phyloP scores from a whole-genome alignment of 2,113 vertebrate genomes.

The Lampris incognitus region DNA sequence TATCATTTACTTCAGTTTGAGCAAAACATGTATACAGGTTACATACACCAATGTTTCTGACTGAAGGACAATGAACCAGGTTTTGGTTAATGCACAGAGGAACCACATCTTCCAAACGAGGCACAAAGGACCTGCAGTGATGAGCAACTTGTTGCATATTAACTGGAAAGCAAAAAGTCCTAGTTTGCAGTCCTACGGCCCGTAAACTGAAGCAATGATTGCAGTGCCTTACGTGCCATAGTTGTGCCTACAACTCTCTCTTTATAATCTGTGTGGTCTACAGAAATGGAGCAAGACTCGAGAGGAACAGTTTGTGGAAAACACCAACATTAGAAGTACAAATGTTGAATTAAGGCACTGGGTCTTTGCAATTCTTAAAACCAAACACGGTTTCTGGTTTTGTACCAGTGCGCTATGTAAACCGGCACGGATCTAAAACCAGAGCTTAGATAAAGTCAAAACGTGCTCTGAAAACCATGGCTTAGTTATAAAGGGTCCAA shows the following conservation, averaged over 20 bases:
- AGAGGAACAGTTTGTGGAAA: constrained; percentile 62
- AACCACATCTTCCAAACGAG: not conserved
- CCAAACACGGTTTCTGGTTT: constrained; percentile 60
- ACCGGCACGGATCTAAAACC: constrained; percentile 32
- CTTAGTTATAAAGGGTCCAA: constrained; percentile 32
- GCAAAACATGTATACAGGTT: not conserved
- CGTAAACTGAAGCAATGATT: not conserved
- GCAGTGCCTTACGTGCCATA: not conserved
- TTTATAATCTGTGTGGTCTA: constrained; percentile 40
- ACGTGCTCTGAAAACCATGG: constrained; percentile 25
- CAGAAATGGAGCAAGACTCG: constrained; percentile 34
- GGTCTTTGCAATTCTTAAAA: constrained; percentile 75
- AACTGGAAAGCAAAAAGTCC: not conserved
- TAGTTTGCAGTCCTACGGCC: not conserved
- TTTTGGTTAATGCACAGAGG: constrained; percentile 1
- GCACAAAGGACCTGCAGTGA: constrained; percentile 9
- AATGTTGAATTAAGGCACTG: constrained; percentile 76
- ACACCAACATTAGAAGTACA: constrained; percentile 78
- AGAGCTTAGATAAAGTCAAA: constrained; percentile 30
- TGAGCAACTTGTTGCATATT: not conserved
- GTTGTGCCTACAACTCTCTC: constrained; percentile 14
- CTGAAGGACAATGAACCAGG: not conserved
- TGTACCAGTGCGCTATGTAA: constrained; percentile 45
- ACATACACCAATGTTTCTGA: constrained; percentile 4
- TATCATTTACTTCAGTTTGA: not conserved